Evolutionary conservation across 1,140 invertebrate species (phyloP), one percentile per base, ranked within the genome.

Genomic region (Gryon sp.): DNA sequence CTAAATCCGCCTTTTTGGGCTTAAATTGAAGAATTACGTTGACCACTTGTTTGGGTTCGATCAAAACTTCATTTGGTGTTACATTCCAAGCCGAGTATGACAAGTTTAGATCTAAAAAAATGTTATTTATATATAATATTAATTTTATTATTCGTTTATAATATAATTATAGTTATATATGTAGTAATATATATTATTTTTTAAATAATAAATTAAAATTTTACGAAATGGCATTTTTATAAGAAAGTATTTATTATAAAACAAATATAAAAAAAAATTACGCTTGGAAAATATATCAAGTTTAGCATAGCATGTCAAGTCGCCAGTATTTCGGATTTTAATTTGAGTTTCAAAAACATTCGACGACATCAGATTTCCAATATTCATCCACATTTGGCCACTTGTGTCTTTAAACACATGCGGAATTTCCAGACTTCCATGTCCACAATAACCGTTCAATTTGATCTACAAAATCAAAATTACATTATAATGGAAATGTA

Each of bases 361-460:
- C 83, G 45, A 78, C 83, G 4, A 84, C 0, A 53, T 85, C 2
- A 90, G 52, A 60, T 80, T 83, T 19, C 90, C 90, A 9, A 90
- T 57, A 3, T 87, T 86, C 19, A 90, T 77, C 89, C 88, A 90
- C 82, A 88, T 87, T 82, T 87, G 88, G 34, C 85, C 87, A 22
- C 80, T 84, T 2, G 84, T 84, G 46, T 90, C 89, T 82, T 89
- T 90, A 30, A 85, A 83, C 5, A 86, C 83, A 69, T 88, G 83
- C 2, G 80, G 82, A 43, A 90, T 86, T 69, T 89, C 85, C 6
- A 90, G 68, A 75, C 81, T 88, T 14, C 82, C 80, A 55, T 78
- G 78, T 14, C 90, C 90, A 7, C 90, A 89, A 68, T 90, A 90
- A 19, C 90, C 90, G 70, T 85, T 90, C 14, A 91, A 79, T 15